A percentile compares a stretch with the other conserved stretches of the same genome.
phyloP scores from a whole-genome alignment of 1,140 invertebrate genomes.

The Drosophila baimaii region DNA sequence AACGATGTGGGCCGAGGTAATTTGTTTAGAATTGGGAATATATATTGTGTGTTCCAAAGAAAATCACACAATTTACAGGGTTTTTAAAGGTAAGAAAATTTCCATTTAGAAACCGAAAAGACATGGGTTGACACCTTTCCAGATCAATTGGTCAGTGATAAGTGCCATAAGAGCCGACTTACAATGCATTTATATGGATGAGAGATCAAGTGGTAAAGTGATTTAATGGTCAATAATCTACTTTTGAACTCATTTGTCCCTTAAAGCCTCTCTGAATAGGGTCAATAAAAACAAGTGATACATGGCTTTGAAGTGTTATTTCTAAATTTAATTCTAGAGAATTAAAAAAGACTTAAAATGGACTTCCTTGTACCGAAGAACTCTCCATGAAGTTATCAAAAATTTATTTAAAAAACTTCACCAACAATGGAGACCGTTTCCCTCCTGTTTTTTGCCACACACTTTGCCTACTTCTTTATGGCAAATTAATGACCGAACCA shows the following conservation, averaged over 20 bases:
- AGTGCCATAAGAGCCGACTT: constrained; percentile 15
- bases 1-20: constrained; percentile 48
- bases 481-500: constrained; percentile 71
- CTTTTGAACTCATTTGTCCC: constrained; percentile 3
- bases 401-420: constrained; percentile 12
- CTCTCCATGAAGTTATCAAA: constrained; percentile 22
- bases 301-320: background rate
- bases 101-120: constrained; percentile 20
- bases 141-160: constrained; percentile 43
- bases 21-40: constrained; percentile 33
- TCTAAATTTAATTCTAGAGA: background rate
- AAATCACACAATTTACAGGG: constrained; percentile 45
- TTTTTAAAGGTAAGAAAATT: constrained; percentile 22
- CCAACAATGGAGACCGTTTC: constrained; percentile 4
- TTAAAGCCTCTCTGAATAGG: background rate
- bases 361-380: background rate
- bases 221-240: constrained; percentile 20
- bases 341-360: background rate
- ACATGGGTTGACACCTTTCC: constrained; percentile 51
- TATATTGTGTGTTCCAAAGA: constrained; percentile 28
- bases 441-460: constrained; percentile 57
- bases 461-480: constrained; percentile 66
- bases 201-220: constrained; percentile 35
- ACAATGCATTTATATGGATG: constrained; percentile 15
- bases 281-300: background rate